Percentiles rank a stretch among this genome's conserved stretches.
phyloP scores from a whole-genome alignment of 2,888 invertebrate genomes.

The Hipparchia semele region DNA sequence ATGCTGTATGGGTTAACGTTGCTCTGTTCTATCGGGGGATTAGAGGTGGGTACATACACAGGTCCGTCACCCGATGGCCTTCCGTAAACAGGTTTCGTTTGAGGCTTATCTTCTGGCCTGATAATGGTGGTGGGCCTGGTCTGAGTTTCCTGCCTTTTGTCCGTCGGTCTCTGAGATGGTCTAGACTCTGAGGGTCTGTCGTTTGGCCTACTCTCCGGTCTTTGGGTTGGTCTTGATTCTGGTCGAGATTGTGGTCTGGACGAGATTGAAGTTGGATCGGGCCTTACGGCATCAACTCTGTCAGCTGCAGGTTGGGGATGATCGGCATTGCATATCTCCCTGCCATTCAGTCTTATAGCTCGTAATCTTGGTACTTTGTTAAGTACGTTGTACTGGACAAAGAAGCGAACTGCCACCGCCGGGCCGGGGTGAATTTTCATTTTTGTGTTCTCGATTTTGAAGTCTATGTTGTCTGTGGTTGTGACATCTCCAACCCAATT shows the following conservation, averaged over 20 bases:
- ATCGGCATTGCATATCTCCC: constrained; percentile 81
- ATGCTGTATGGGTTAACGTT: constrained; percentile 61
- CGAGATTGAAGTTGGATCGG: constrained; percentile 24
- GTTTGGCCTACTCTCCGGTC: constrained; percentile 30
- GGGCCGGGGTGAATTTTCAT: constrained; percentile 83
- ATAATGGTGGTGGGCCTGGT: constrained; percentile 31
- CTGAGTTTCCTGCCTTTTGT: constrained; percentile 34
- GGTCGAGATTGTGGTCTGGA: constrained; percentile 16
- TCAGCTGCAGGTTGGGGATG: constrained; percentile 52
- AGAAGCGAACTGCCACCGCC: constrained; percentile 81
- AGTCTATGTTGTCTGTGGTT: constrained; percentile 82
- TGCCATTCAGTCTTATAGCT: constrained; percentile 82
- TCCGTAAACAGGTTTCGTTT: constrained; percentile 57
- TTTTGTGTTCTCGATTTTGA: constrained; percentile 82
- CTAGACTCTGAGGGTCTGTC: constrained; percentile 30
- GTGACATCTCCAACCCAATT: constrained; percentile 84
- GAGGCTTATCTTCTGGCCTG: constrained; percentile 55
- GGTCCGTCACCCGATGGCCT: constrained; percentile 57
- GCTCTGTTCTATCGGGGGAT: constrained; percentile 49
- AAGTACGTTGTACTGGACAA: constrained; percentile 82
- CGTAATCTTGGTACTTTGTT: constrained; percentile 74
- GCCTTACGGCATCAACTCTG: constrained; percentile 45
- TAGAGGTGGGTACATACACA: constrained; percentile 60
- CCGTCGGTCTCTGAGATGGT: constrained; percentile 32
- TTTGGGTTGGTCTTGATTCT: constrained; percentile 27